Percentiles rank a stretch among this genome's conserved stretches.
These are phyloP conservation scores for Lordiphosa andalusiaca DNA, from an alignment of 2,888 invertebrate genomes.

Conservation along the genomic window DNA sequence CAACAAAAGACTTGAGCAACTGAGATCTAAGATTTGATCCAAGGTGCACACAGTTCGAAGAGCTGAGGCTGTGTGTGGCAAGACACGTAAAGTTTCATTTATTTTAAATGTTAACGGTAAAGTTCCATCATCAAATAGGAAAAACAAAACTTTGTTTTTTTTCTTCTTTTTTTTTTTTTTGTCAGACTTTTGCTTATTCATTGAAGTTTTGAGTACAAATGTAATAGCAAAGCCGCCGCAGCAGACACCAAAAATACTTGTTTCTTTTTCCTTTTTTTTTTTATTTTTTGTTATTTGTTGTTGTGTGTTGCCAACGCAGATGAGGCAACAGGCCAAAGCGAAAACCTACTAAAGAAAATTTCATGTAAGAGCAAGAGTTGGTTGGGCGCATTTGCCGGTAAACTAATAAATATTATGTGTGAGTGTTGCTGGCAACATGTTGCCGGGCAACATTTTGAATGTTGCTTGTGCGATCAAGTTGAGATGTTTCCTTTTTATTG, in stretches of 20 bases:
- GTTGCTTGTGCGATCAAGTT: neutral
- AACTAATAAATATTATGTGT: conserved; percentile 1
- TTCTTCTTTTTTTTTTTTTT: conserved; percentile 22
- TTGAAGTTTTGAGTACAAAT: conserved; percentile 26
- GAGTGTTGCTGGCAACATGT: conserved; percentile 8
- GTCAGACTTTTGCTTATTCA: conserved; percentile 10
- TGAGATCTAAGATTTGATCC: conserved; percentile 8
- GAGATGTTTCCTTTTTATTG: too few relatives aligned
- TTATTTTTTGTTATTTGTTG: conserved; percentile 7
- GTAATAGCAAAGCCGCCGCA: conserved; percentile 41
- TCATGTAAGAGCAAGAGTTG: conserved; percentile 3
- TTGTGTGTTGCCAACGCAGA: conserved; percentile 17
- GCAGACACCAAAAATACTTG: conserved; percentile 8
- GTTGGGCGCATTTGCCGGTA: conserved; percentile 1
- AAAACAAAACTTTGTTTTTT: conserved; percentile 21
- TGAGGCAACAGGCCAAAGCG: conserved; percentile 51
- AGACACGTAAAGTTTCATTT: conserved; percentile 9
- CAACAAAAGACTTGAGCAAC: neutral
- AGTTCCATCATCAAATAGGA: conserved; percentile 32
- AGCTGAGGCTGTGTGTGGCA: conserved; percentile 14
- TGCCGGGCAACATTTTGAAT: neutral
- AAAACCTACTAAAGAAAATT: conserved; percentile 17
- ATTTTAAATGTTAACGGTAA: conserved; percentile 29
- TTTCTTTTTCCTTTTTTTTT: conserved; percentile 3
- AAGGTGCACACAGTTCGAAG: conserved; percentile 16